These are phyloP conservation scores for Harpalus rubripes DNA, from an alignment of 2,888 invertebrate genomes.

Conservation along the genomic window DNA sequence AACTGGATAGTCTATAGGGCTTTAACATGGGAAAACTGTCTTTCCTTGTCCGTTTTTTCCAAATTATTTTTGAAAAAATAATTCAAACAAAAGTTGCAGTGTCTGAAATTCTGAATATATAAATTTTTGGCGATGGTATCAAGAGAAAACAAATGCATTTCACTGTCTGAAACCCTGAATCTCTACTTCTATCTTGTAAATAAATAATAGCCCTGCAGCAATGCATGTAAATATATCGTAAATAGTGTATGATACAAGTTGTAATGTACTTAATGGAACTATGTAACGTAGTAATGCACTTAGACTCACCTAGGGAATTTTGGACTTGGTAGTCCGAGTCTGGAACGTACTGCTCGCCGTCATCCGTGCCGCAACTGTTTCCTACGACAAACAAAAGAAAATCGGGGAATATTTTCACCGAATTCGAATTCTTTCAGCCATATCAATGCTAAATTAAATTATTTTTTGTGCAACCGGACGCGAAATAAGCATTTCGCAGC, in stretches of 20 bases:
- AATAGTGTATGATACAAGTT: slow-evolving; percentile 14
- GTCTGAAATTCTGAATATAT: too few species aligned
- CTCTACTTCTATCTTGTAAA: slow-evolving; percentile 17
- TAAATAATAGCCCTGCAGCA: slow-evolving; percentile 43
- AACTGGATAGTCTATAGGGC: too few species aligned
- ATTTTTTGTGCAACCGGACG: too few species aligned
- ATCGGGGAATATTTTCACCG: neutral
- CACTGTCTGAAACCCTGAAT: neutral
- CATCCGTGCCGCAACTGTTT: slow-evolving; percentile 79
- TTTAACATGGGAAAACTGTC: too few species aligned
- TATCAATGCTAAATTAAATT: too few species aligned
- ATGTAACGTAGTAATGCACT: slow-evolving; percentile 35
- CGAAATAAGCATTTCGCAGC: too few species aligned
- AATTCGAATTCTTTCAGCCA: too few species aligned
- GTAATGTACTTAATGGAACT: neutral
- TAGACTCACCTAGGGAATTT: slow-evolving; percentile 66
- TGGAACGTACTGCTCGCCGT: slow-evolving; percentile 79
- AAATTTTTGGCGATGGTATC: neutral
- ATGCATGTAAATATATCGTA: slow-evolving; percentile 43
- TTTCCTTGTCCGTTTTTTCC: too few species aligned
- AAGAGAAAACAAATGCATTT: slow-evolving; percentile 13
- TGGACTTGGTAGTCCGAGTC: slow-evolving; percentile 74
- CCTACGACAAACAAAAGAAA: slow-evolving; percentile 73
- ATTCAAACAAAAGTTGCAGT: too few species aligned
- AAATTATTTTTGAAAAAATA: too few species aligned